A percentile compares a stretch with the other conserved stretches of the same genome.
phyloP scores from a whole-genome alignment of 2,888 invertebrate species.

The Tenthredo notha region DNA sequence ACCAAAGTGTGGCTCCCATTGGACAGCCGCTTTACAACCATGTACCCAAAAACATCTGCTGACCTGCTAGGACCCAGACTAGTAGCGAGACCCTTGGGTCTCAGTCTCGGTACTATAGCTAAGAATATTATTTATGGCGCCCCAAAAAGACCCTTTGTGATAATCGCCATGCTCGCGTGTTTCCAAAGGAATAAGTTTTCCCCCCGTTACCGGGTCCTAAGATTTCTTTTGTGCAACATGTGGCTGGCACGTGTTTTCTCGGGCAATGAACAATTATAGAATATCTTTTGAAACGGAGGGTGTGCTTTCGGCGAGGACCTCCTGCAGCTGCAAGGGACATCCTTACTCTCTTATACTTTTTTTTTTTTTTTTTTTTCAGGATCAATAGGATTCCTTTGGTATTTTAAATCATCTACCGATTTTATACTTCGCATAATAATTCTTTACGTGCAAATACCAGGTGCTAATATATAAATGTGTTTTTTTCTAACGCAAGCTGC shows the following conservation, averaged over 20 bases:
- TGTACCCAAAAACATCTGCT: slow-evolving; percentile 68
- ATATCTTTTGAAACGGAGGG: slow-evolving; percentile 23
- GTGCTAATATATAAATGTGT: neutral
- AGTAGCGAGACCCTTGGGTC: slow-evolving; percentile 51
- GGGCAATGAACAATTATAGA: slow-evolving; percentile 56
- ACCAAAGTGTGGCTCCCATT: slow-evolving; percentile 46
- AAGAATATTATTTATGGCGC: slow-evolving; percentile 51
- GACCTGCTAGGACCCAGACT: slow-evolving; percentile 53
- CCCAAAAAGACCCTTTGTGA: slow-evolving; percentile 45
- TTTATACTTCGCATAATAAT: slow-evolving; percentile 19
- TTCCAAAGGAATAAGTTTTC: slow-evolving; percentile 35
- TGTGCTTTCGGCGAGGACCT: slow-evolving; percentile 28
- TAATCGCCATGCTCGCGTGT: slow-evolving; percentile 51
- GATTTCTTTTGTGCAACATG: slow-evolving; percentile 77
- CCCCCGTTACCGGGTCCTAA: slow-evolving; percentile 49
- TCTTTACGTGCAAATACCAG: slow-evolving; percentile 15
- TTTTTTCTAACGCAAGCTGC: neutral
- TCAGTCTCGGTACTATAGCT: slow-evolving; percentile 28
- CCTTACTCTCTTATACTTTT: slow-evolving; percentile 22
- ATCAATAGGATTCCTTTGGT: slow-evolving; percentile 18
- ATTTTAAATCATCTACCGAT: slow-evolving; percentile 26
- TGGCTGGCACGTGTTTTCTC: slow-evolving; percentile 77
- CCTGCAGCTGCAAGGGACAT: slow-evolving; percentile 48
- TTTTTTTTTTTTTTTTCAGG: too few species aligned
- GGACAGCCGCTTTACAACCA: slow-evolving; percentile 56